Base-by-base conservation (phyloP, 2,113 vertebrate species). In the Pseudorectes ferrugineus region DNA sequence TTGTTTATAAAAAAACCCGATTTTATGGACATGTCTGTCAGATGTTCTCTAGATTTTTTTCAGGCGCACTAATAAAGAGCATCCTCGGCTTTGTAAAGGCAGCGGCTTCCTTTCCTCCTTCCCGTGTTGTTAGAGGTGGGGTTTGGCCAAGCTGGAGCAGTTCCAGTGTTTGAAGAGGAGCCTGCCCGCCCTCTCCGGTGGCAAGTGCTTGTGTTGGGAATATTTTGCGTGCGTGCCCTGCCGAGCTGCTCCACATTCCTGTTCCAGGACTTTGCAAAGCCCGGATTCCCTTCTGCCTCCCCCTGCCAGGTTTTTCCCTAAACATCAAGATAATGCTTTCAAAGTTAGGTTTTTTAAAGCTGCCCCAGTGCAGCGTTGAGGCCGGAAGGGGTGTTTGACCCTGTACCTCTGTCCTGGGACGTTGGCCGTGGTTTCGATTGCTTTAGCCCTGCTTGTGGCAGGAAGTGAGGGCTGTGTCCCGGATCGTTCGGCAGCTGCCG, bases 21-120 rank as follows among this genome's bases (percentile, higher is more conserved):
- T 86, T 97, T 96, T 87, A 90, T 51, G 87, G 79, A 89, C 19
- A 20, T 33, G 77, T 82, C 96, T 77, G 96, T 95, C 91, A 93
- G 92, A 95, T 28, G 46, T 92, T 96, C 94, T 96, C 90, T 73
- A 40, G 92, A 80, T 95, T 91, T 93, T 95, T 95, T 96, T 84
- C 86, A 88, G 91, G 94, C 91, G 17, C 92, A 95, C 96, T 96
- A 98, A 98, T 98, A 98, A 98, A 98, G 85, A 89, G 94, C 85
- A 91, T 77, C 94, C 96, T 97, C 36, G 4, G 97, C 97, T 98
- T 97, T 95, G 88, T 97, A 97, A 72, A 35, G 13, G 14, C 81
- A 91, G 83, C 0, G 0, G 54, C 65, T 91, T 92, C 75, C 28
- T 48, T 62, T 65, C 51, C 46, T 93, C 79, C 25, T 88, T 85